Percentiles rank a stretch among this genome's conserved stretches.
Evolutionary conservation across 1,140 invertebrate genomes (phyloP).

Genomic region (Harpegnathos saltator): DNA sequence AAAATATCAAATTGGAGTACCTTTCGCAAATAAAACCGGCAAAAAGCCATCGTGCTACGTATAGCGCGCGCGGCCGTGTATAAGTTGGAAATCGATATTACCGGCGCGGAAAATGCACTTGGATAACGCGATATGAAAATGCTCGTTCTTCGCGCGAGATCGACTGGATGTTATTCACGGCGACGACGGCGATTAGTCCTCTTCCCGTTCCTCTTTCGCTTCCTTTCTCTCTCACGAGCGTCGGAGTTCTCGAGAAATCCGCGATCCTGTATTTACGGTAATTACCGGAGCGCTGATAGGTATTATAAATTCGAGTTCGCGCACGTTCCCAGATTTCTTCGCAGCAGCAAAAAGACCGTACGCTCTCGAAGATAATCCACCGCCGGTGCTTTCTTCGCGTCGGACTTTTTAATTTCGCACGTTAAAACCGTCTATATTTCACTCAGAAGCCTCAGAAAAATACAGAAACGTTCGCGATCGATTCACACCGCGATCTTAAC

Average conservation of each 20-base stretch:
- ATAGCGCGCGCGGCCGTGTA: background rate
- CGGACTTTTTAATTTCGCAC: conserved; percentile 6
- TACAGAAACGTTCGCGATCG: background rate
- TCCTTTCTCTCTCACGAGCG: background rate
- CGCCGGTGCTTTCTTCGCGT: background rate
- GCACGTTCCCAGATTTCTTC: background rate
- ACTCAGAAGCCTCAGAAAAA: background rate
- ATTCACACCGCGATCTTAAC: background rate
- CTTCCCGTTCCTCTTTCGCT: background rate
- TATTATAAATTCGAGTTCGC: conserved; percentile 23
- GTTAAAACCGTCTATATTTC: background rate
- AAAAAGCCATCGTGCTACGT: conserved; percentile 3
- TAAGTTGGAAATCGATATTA: conserved; percentile 31
- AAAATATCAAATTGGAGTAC: conserved; percentile 55
- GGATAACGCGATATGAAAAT: background rate
- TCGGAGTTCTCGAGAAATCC: background rate
- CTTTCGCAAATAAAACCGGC: conserved; percentile 41
- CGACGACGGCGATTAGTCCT: background rate
- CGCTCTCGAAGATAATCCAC: background rate
- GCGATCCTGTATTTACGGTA: background rate
- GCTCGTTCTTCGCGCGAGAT: background rate
- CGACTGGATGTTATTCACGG: background rate
- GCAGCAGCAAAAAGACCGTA: background rate
- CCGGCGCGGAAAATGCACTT: background rate
- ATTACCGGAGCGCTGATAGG: conserved; percentile 4